These are phyloP conservation scores for Plotosus lineatus DNA, from an alignment of 2,113 vertebrate genomes.

Conservation along the genomic window DNA sequence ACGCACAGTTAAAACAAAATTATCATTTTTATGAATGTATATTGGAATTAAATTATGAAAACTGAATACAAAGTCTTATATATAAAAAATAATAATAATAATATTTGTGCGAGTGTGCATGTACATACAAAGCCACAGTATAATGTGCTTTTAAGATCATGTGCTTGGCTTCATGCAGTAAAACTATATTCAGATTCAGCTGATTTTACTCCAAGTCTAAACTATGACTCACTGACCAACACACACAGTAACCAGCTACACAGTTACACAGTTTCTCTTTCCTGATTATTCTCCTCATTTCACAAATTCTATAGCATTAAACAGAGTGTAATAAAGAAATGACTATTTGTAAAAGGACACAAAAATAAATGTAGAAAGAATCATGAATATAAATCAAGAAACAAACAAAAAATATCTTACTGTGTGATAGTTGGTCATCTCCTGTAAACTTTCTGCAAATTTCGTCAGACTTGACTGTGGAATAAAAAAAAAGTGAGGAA, in stretches of 20 bases:
- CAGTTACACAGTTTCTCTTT: not conserved
- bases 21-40: too few species aligned
- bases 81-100: too few species aligned
- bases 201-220: slow-evolving; percentile 58
- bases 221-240: slow-evolving; percentile 51
- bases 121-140: not conserved
- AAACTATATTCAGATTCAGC: slow-evolving; percentile 58
- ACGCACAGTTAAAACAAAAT: too few species aligned
- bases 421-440: slow-evolving; percentile 98
- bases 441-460: slow-evolving; percentile 94
- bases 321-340: too few species aligned
- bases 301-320: not conserved
- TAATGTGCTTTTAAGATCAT: slow-evolving; percentile 33
- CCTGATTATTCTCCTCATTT: not conserved
- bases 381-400: too few species aligned
- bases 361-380: too few species aligned
- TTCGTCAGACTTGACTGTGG: slow-evolving; percentile 86
- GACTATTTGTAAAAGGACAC: too few species aligned
- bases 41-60: too few species aligned
- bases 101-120: not conserved
- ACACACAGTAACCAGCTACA: not conserved
- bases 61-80: too few species aligned
- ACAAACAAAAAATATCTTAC: too few species aligned
- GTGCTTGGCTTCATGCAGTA: slow-evolving; percentile 28
- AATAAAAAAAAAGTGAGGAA: slow-evolving; percentile 41